These are phyloP conservation scores for Trissolcus brochymenae DNA, from an alignment of 2,888 invertebrate genomes.

Conservation along the genomic window DNA sequence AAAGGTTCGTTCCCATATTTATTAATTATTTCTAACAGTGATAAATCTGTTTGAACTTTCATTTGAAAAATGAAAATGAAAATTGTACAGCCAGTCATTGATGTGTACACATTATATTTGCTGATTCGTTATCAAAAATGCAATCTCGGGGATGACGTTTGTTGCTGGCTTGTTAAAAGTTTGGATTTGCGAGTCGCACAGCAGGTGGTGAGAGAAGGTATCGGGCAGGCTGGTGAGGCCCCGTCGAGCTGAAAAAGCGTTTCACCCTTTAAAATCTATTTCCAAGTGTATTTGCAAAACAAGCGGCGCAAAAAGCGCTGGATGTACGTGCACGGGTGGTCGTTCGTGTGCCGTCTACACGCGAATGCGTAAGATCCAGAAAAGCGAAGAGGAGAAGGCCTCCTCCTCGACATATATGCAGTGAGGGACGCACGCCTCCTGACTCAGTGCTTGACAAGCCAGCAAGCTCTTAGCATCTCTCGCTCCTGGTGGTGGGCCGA, in stretches of 20 bases:
- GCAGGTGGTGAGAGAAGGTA: constrained; percentile 5
- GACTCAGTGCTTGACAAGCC: constrained; percentile 76
- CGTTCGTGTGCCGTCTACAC: constrained; percentile 62
- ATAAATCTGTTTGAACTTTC: no score
- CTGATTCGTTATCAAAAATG: no score
- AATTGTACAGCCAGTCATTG: no score
- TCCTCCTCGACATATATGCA: constrained; percentile 74
- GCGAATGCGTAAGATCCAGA: constrained; percentile 70
- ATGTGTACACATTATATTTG: no score
- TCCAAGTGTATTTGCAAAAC: constrained; percentile 31
- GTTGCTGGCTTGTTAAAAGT: no score
- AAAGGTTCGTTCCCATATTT: no score
- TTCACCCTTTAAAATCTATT: constrained; percentile 30
- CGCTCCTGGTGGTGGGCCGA: constrained; percentile 61
- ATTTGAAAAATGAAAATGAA: no score
- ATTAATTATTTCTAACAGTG: no score
- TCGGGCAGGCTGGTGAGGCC: not conserved
- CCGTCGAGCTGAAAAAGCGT: not conserved
- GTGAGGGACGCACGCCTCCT: constrained; percentile 74
- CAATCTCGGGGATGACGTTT: no score
- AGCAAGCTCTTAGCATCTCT: constrained; percentile 74
- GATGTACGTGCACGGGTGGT: constrained; percentile 60
- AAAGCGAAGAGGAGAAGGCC: constrained; percentile 68
- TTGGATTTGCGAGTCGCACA: no score
- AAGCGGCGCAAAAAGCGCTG: constrained; percentile 34